A percentile compares a stretch with the other conserved stretches of the same genome.
These are phyloP conservation scores for Pelochelys cantorii DNA, from an alignment of 2,797 vertebrate genomes.

Conservation along the genomic window DNA sequence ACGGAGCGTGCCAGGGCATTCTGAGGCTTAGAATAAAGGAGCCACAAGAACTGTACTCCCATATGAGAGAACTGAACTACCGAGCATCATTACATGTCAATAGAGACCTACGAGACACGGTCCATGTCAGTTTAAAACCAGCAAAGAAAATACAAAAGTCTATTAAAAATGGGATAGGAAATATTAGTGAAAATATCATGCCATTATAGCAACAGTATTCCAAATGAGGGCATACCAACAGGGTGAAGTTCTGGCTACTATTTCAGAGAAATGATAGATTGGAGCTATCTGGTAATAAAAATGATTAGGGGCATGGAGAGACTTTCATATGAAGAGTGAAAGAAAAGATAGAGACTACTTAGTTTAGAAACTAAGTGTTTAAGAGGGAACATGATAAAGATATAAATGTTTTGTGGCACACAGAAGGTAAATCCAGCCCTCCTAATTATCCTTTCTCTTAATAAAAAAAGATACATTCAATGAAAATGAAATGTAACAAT, in stretches of 20 bases:
- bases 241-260: not conserved
- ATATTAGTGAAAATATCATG: not conserved
- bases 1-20: not conserved
- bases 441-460: not conserved
- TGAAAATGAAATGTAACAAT: conserved; percentile 39
- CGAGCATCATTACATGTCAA: not conserved
- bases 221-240: not conserved
- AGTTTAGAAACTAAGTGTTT: not conserved
- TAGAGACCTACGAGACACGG: not conserved
- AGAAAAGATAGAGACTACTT: not conserved
- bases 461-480: conserved; percentile 6
- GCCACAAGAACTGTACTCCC: not conserved
- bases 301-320: not conserved
- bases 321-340: not conserved
- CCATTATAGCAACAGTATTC: not conserved
- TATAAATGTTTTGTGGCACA: not conserved
- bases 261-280: not conserved
- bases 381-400: not conserved
- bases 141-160: not conserved
- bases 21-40: not conserved
- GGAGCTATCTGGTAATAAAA: conserved; percentile 3
- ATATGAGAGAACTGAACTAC: not conserved
- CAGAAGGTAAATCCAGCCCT: not conserved
- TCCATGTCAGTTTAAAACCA: not conserved
- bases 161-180: not conserved